Evolutionary conservation across 2,888 invertebrate species (phyloP).

Genomic region (Corythucha ciliata): DNA sequence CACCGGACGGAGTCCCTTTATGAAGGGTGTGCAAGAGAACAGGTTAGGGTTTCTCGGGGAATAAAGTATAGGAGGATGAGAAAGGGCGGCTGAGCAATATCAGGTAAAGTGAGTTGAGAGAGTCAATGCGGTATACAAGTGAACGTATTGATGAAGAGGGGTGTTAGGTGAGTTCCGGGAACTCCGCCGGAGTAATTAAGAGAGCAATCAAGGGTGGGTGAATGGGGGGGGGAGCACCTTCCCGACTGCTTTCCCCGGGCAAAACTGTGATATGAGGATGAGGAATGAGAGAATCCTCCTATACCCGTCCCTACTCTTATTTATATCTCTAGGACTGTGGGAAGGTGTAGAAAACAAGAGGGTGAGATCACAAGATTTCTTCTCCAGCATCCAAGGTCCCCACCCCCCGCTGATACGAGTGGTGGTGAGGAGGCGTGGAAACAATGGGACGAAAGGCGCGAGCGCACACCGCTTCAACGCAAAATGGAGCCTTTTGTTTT

Average conservation of each 20-base stretch:
- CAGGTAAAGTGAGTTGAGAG: slow-evolving; percentile 23
- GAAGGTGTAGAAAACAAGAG: slow-evolving; percentile 15
- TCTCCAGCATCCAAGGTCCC: too few relatives aligned
- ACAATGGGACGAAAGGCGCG: slow-evolving; percentile 13
- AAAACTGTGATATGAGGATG: neutral
- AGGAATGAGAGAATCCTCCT: too few relatives aligned
- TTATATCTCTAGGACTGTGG: too few relatives aligned
- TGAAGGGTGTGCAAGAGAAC: too few relatives aligned
- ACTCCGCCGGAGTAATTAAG: slow-evolving; percentile 19
- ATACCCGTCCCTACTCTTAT: too few relatives aligned
- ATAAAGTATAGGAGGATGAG: slow-evolving; percentile 9
- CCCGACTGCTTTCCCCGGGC: neutral
- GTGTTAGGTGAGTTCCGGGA: neutral
- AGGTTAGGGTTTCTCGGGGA: too few relatives aligned
- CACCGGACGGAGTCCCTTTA: too few relatives aligned
- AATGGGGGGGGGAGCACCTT: neutral
- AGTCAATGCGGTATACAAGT: too few relatives aligned
- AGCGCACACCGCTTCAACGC: slow-evolving; percentile 18
- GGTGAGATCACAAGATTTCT: too few relatives aligned
- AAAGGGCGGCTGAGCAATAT: slow-evolving; percentile 18
- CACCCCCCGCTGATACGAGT: too few relatives aligned
- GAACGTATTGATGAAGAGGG: too few relatives aligned
- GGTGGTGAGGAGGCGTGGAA: slow-evolving; percentile 18
- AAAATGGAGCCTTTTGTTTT: slow-evolving; percentile 20
- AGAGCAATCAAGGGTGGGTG: slow-evolving; percentile 10